Evolutionary conservation across 2,888 invertebrate species (phyloP), one percentile per base, ranked within the genome.

Genomic region (Ephialtes manifestator): DNA sequence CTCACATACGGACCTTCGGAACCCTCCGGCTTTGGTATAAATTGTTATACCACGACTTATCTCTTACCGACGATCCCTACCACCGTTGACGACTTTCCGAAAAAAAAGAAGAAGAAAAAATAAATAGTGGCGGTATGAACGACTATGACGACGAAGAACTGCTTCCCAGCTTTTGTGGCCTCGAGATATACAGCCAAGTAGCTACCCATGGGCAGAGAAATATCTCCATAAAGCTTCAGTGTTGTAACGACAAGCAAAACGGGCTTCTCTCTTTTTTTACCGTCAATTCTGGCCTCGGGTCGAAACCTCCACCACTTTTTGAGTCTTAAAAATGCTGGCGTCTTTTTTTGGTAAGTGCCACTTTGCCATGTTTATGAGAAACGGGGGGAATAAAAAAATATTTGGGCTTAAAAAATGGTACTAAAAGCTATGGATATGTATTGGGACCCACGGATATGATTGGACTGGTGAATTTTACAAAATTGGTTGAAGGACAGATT

Each of bases 1-100:
- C 58, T 75, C 65, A 58, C 71, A 72, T 18, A 63, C 31, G 58
- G 39, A 58, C 48, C 78, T 74, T 74, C 60, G 48, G 39, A 53
- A 79, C 58, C 68, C 80, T 76, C 74, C 75, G 80, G 75, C 65
- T 60, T 51, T 48, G 48, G 76, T 77, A 86, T 87, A 87, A 87
- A 87, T 87, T 87, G 83, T 84, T 84, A 85, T 79, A 80, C 78
- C 60, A 24, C 80, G 84, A 84, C 81, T 84, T 86, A 87, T 87
- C 87, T 83, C 68, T 63, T 46, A 81, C 76, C 72, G 79, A 72
- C 68, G 63, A 84, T 74, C 85, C 75, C 68, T n/a, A 72, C 58
- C 35, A 28, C 20, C 68, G 55, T 31, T 76, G 48, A 81, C 53
- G 55, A 75, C 60, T 68, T 43, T 24, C 13, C 24, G 31, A 70